Percentiles rank a stretch among this genome's conserved stretches.
These are phyloP conservation scores for Meloe dianella DNA, from an alignment of 2,888 invertebrate genomes.

Conservation along the genomic window DNA sequence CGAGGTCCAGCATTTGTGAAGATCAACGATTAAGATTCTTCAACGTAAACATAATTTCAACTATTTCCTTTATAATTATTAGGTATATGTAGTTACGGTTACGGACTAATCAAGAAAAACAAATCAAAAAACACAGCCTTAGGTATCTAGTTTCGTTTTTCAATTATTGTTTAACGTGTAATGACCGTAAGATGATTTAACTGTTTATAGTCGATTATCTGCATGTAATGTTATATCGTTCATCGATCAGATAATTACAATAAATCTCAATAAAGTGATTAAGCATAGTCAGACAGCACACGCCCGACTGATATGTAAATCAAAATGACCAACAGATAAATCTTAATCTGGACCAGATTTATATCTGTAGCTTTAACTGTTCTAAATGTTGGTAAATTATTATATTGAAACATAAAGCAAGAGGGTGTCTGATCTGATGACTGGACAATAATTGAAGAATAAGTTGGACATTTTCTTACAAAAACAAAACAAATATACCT, in stretches of 20 bases:
- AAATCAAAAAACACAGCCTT: neutral
- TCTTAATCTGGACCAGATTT: constrained; percentile 13
- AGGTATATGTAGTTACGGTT: neutral
- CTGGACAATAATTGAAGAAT: too few species aligned
- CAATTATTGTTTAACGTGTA: neutral
- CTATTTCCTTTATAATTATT: neutral
- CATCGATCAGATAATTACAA: neutral
- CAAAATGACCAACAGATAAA: constrained; percentile 13
- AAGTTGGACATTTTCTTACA: too few species aligned
- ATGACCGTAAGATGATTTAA: neutral
- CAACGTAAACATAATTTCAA: too few species aligned
- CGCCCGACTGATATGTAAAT: constrained; percentile 2
- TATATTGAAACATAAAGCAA: neutral
- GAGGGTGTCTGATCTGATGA: neutral
- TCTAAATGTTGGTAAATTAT: constrained; percentile 10
- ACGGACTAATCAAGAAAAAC: neutral
- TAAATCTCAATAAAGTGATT: constrained; percentile 5
- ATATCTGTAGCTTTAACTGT: neutral
- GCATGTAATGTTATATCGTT: neutral
- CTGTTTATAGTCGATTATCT: neutral
- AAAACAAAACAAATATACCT: too few species aligned
- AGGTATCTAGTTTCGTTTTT: too few species aligned
- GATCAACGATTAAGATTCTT: too few species aligned
- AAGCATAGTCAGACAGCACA: neutral
- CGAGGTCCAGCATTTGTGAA: too few species aligned